These are phyloP conservation scores for Prochilodus magdalenae DNA, from an alignment of 2,113 vertebrate species.

Conservation along the genomic window DNA sequence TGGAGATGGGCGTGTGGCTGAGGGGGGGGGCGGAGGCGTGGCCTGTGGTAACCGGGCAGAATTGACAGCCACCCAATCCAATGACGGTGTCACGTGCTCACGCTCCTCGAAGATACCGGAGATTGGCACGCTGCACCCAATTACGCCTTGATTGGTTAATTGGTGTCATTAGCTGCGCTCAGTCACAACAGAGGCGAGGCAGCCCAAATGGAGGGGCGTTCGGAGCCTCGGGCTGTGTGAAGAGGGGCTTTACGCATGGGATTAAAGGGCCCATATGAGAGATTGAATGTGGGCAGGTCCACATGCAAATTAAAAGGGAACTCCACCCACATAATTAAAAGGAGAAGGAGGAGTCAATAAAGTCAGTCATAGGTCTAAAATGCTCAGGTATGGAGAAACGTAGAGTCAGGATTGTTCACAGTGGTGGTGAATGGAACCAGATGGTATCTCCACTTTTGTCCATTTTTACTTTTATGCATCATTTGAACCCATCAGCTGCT, in stretches of 20 bases:
- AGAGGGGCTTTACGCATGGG: background rate
- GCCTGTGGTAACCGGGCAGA: conserved; percentile 17
- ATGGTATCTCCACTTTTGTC: too few relatives aligned
- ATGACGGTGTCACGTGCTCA: background rate
- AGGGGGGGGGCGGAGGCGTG: conserved; percentile 40
- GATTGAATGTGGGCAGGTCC: too few relatives aligned
- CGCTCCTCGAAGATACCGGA: conserved; percentile 12
- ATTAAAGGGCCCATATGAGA: too few relatives aligned
- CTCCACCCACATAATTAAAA: too few relatives aligned
- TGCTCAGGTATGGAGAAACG: too few relatives aligned
- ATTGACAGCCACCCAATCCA: conserved; percentile 37
- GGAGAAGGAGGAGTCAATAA: too few relatives aligned
- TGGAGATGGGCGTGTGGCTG: conserved; percentile 36
- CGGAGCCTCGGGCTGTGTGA: background rate
- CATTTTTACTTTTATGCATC: too few relatives aligned
- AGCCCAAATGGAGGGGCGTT: background rate
- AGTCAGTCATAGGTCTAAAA: too few relatives aligned
- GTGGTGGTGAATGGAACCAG: too few relatives aligned
- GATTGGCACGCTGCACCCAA: background rate
- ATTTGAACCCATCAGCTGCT: too few relatives aligned
- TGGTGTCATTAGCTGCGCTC: conserved; percentile 27
- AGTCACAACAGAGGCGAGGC: conserved; percentile 20
- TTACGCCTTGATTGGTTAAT: conserved; percentile 44
- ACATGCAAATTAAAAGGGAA: too few relatives aligned
- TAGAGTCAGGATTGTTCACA: too few relatives aligned